A percentile compares a stretch with the other conserved stretches of the same genome.
Conservation (phyloP, 2,797 vertebrate genomes). For the Babyrousa celebensis region DNA sequence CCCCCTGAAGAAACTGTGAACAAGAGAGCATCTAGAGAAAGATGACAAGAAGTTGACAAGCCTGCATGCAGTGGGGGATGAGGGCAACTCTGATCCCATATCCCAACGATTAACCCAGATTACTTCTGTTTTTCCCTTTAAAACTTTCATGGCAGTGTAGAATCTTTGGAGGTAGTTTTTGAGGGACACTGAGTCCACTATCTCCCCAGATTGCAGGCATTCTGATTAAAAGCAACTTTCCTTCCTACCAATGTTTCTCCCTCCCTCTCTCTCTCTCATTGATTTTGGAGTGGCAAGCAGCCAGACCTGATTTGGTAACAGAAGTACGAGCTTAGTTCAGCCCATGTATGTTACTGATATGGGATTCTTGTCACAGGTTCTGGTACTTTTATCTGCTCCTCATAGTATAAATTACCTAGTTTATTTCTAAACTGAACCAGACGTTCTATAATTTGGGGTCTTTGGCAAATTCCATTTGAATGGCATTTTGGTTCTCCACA, state of each 20-base stretch:
- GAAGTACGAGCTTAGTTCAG: background rate
- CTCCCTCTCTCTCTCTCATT: background rate
- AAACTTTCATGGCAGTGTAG: background rate
- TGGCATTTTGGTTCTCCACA: background rate
- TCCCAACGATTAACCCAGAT: background rate
- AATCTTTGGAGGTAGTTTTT: background rate
- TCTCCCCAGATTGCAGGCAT: background rate
- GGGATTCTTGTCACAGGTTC: background rate
- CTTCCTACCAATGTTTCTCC: background rate
- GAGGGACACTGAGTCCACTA: background rate
- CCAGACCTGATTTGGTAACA: background rate
- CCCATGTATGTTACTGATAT: background rate
- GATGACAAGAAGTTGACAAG: background rate
- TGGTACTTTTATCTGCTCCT: background rate
- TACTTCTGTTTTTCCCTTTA: background rate
- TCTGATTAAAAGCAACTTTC: background rate
- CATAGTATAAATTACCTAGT: background rate
- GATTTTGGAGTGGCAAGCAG: background rate
- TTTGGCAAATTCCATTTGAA: conserved; percentile 15
- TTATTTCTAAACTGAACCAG: background rate
- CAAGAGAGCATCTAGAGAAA: background rate
- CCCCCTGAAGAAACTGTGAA: background rate
- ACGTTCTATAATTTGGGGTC: background rate
- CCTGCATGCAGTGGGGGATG: background rate
- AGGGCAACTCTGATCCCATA: background rate